Base-by-base conservation (phyloP, 2,888 invertebrate species). In the Tridacna crocea region DNA sequence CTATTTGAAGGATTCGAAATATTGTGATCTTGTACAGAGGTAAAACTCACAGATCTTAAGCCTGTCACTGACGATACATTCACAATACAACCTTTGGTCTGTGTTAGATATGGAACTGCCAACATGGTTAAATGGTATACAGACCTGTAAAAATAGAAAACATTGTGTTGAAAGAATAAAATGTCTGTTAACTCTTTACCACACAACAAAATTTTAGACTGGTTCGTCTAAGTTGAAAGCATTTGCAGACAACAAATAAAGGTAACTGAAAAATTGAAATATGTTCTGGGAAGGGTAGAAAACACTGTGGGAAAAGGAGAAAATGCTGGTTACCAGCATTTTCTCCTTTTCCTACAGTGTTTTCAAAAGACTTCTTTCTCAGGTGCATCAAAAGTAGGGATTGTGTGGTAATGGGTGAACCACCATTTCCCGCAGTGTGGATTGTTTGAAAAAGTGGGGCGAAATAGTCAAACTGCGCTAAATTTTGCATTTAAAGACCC, bases 21-120 rank as follows among this genome's bases (percentile, higher is more conserved):
- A 4, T 36, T 36, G 8, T 2, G 36, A 36, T 4, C 8, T 36
- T 2, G 36, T 36, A 36, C 2, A 8, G 36, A 36, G 36, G 2
- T 36, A 8, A 36, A 36, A 36, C 36, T 36, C 36, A 95, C 95
- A 60, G 99, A 96, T 91, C 98, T 95, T n/a, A 98, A 95, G 8
- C 99, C 99, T 91, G 97, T 97, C 0, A 99, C 98, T 94, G 98
- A 98, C 0, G 99, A 99, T 0, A 99, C 97, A 94, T 99, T 99
- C 0, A 99, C 98, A 68, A 94, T 92, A 74, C 80, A 91, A 19
- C 94, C 94, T 81, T 93, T 91, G 0, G 93, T 94, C 79, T 93
- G 96, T 0, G 97, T 95, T 36, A 99, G 95, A 95, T 98, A 96
- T 0, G 99, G 98, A 0, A 97, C 97, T 17, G 98, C 97, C 72